Evolutionary conservation across 2,888 invertebrate species (phyloP), one percentile per base, ranked within the genome.

Genomic region (Drosophila nr. medialis): DNA sequence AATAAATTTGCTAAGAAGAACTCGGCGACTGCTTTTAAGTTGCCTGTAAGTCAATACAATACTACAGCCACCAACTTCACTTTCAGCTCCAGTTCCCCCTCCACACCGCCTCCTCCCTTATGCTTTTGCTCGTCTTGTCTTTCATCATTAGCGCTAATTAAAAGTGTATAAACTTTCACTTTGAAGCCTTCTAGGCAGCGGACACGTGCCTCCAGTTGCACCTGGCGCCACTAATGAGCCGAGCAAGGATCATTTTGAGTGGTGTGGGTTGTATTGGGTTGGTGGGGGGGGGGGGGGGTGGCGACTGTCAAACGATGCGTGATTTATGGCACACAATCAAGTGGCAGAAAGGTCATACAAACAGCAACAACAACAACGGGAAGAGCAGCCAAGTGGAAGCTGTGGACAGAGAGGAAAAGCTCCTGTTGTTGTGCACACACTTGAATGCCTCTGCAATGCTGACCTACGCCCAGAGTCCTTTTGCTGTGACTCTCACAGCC

Each of bases 91-190:
- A 15, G 7, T 24, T 21, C 42, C 38, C 30, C n/a, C 29, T 11
- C 1, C 24, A 1, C 40, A 2, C 30, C 3, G 32, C 18, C 49
- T 3, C 18, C 7, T 6, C 15, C 4, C 8, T 2, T 53, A 18
- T 18, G 24, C n/a, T 38, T 30, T 34, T 18, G 49, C 51, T 5
- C 45, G 40, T 55, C 64, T 72, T 78, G 81, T 81, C 81, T 80
- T 75, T 89, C 87, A 80, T 89, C 82, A 89, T 87, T 89, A 87
- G 76, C 83, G 81, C 89, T 87, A 87, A 87, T 87, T 87, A 89
- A 87, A 87, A 77, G 83, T 82, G 78, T 87, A 87, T 89, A 89
- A 87, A 87, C 87, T 87, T 87, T 87, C 87, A 89, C 89, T 80
- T 53, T 50, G 66, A 64, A 67, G 65, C 79, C 75, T 72, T 67